Evolutionary conservation across 2,888 invertebrate species (phyloP), one percentile per base, ranked within the genome.

Genomic region (Ophion obscuratus): DNA sequence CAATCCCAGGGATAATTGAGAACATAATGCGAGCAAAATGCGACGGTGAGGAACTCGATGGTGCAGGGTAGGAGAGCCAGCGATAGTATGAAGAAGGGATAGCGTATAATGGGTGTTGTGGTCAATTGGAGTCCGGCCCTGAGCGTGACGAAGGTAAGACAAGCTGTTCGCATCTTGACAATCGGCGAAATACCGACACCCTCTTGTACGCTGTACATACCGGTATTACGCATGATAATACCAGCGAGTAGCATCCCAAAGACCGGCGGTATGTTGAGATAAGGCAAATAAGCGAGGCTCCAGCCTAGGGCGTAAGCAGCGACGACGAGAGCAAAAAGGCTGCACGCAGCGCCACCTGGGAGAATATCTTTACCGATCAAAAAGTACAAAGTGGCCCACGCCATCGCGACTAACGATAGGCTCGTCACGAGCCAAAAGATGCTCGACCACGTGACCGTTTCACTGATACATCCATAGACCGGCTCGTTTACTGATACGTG

Each of bases 241-340:
- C 96, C 96, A 76, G 95, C 95, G 68, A 96, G 92, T 0, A 96
- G 92, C 96, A 96, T 96, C 17, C 96, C 96, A 82, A 96, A 94
- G 91, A 96, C 95, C 7, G 96, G 96, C 0, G 96, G 95, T 5
- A 95, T 78, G 4, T 93, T 81, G 9, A 93, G 40, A 31, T 90
- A 90, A 0, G 93, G 93, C 9, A 93, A 71, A 57, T 89, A 90
- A 2, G 92, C 88, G 11, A 93, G 78, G 9, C 81, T 66, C 92
- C 92, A 92, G 36, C 94, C 93, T 5, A 93, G 90, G 5, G 87
- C 66, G 78, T 92, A 92, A 4, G 92, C 88, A 11, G 87, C 88
- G 20, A 93, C 57, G 2, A 91, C 66, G n/a, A 93, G 85, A 27
- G 86, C 3, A 79, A 90, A 90, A 0, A 94, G 88, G 6, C 92